Evolutionary conservation across 1,140 invertebrate genomes (phyloP).

Genomic region (Lineus longissimus): DNA sequence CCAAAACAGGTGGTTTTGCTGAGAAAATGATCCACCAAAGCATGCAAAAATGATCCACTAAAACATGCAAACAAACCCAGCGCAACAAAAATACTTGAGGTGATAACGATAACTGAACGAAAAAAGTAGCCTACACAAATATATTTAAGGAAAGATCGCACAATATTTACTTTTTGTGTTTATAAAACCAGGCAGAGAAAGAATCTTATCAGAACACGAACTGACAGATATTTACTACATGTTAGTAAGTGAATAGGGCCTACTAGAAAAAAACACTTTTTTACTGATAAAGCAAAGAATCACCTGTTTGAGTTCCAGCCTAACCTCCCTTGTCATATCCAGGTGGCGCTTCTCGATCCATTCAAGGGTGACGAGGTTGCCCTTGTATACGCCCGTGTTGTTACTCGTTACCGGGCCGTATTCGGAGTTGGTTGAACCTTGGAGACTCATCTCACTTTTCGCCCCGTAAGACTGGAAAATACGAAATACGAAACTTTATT

Average conservation of each 20-base stretch:
- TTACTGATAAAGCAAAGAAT: no score
- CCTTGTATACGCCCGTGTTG: conserved; percentile 77
- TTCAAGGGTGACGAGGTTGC: conserved; percentile 87
- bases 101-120: no score
- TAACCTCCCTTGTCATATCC: conserved; percentile 29
- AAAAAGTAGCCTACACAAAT: no score
- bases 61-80: no score
- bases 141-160: no score
- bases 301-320: conserved; percentile 35
- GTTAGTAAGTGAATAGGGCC: no score
- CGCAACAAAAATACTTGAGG: no score
- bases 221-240: no score
- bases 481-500: neutral
- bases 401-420: conserved; percentile 20
- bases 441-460: neutral
- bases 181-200: no score
- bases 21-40: neutral
- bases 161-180: no score
- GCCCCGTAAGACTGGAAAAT: neutral
- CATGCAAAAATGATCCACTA: neutral
- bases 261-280: no score
- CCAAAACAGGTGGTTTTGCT: neutral
- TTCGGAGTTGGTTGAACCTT: conserved; percentile 12
- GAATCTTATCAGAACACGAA: no score
- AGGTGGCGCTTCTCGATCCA: conserved; percentile 24